Evolutionary conservation across 2,113 vertebrate genomes (phyloP).

Genomic region (Pica pica): DNA sequence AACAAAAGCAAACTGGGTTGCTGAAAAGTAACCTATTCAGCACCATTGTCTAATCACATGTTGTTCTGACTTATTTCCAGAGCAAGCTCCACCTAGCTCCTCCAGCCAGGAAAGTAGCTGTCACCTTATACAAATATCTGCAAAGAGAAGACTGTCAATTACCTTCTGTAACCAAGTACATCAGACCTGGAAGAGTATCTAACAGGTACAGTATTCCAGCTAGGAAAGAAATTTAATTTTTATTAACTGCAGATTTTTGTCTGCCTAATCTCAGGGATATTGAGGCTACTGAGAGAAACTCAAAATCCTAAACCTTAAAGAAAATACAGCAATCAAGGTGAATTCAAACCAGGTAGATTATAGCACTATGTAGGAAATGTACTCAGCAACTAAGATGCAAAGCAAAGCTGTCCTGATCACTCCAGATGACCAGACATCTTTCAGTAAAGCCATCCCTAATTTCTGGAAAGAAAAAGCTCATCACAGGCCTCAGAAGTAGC

Average conservation of each 20-base stretch:
- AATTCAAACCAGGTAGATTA: not conserved
- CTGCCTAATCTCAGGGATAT: not conserved
- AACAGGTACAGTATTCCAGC: not conserved
- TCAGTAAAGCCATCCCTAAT: not conserved
- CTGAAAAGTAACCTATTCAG: slow-evolving; percentile 27
- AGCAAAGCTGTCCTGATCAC: not conserved
- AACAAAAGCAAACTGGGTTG: not conserved
- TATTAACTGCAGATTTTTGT: not conserved
- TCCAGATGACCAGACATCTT: not conserved
- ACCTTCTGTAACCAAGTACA: not conserved
- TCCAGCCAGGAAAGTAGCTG: not conserved
- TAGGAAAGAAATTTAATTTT: not conserved
- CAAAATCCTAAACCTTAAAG: not conserved
- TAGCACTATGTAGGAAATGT: not conserved
- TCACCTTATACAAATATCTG: not conserved
- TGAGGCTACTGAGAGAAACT: not conserved
- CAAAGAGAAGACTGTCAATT: not conserved
- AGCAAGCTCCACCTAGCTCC: not conserved
- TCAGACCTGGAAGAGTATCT: not conserved
- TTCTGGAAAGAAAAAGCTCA: not conserved
- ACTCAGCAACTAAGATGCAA: not conserved
- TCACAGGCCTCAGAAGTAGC: not conserved
- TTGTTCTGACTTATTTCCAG: not conserved
- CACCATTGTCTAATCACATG: not conserved
- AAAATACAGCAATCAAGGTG: not conserved